A percentile compares a stretch with the other conserved stretches of the same genome.
Conservation (phyloP, 2,888 invertebrate species). For the Harpalus rubripes region DNA sequence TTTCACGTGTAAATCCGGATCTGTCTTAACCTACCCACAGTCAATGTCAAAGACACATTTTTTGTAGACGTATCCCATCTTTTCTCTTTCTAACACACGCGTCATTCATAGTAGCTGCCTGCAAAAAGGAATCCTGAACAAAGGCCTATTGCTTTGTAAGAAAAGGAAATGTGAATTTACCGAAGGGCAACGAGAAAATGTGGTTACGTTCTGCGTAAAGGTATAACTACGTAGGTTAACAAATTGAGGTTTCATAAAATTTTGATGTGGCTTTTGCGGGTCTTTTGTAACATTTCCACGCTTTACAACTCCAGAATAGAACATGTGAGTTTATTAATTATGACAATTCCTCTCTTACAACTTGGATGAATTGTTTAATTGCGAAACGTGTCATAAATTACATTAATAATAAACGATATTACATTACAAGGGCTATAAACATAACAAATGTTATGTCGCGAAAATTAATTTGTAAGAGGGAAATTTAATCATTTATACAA, state of each 20-base stretch:
- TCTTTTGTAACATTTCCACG: background rate
- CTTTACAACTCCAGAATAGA: background rate
- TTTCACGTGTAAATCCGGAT: conserved; percentile 40
- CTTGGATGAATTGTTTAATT: background rate
- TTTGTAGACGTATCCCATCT: conserved; percentile 23
- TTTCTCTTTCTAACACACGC: conserved; percentile 14
- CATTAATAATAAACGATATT: background rate
- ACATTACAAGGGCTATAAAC: background rate
- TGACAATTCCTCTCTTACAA: background rate
- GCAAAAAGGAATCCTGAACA: conserved; percentile 55
- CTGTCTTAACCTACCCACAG: conserved; percentile 32
- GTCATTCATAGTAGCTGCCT: background rate
- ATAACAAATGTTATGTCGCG: background rate
- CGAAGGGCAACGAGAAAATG: background rate
- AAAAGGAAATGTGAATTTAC: conserved; percentile 3
- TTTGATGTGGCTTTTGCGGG: background rate
- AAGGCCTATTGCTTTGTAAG: conserved; percentile 14
- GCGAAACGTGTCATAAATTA: background rate
- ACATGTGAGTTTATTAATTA: conserved; percentile 3
- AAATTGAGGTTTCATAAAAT: conserved; percentile 3
- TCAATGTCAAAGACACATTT: conserved; percentile 55
- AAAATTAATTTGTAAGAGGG: background rate
- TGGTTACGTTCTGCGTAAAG: background rate
- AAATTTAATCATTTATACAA: background rate
- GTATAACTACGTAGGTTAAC: background rate